Evolutionary conservation across 2,797 vertebrate species (phyloP).

Genomic region (Caiman crocodilus): DNA sequence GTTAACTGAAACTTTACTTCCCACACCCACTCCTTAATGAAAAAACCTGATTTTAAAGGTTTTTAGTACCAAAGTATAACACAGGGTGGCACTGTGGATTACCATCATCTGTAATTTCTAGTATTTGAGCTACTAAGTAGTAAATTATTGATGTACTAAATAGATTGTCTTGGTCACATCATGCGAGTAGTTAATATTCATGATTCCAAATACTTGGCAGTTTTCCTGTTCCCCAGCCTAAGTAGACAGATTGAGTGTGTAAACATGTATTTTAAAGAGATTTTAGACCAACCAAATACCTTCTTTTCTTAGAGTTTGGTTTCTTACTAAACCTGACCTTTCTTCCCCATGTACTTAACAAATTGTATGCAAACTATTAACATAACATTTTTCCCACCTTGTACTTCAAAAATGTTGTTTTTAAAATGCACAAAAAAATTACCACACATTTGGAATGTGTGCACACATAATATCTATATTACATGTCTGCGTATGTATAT

Average conservation of each 20-base stretch:
- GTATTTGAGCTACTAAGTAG: rapidly evolving
- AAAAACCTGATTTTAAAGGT: not conserved
- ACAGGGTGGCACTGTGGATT: conserved; percentile 56
- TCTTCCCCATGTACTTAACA: not conserved
- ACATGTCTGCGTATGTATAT: not conserved
- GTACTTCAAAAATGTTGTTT: not conserved
- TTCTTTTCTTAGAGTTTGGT: rapidly evolving
- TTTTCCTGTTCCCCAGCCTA: not conserved
- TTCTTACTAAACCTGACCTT: rapidly evolving
- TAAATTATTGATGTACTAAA: not conserved
- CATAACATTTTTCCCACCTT: not conserved
- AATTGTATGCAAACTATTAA: not conserved
- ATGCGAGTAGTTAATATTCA: not conserved
- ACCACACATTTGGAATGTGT: not conserved
- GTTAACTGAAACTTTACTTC: not conserved
- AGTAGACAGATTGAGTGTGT: not conserved
- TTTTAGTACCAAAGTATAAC: conserved; percentile 13
- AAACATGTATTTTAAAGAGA: not conserved
- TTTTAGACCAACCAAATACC: not conserved
- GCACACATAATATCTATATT: no score
- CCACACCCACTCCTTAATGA: not conserved
- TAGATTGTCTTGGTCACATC: not conserved
- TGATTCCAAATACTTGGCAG: not conserved
- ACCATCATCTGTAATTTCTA: not conserved
- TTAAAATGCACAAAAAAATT: not conserved